phyloP scores from a whole-genome alignment of 2,797 vertebrate genomes.

The Epinephelus awoara region DNA sequence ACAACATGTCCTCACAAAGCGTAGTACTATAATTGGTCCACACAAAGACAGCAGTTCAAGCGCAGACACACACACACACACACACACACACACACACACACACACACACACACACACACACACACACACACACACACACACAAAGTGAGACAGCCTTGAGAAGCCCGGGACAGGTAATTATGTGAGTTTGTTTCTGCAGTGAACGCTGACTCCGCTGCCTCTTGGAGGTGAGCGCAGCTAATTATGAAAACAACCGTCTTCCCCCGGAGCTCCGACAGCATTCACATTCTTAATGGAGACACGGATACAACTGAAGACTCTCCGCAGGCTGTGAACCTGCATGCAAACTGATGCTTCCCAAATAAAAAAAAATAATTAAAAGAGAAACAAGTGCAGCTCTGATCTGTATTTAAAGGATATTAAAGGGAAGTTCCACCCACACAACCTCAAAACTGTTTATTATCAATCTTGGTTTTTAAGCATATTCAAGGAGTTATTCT shows the following conservation, averaged over 20 bases:
- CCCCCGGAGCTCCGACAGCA: slow-evolving; percentile 19
- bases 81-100: background rate
- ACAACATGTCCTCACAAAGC: background rate
- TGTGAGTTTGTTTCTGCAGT: slow-evolving; percentile 55
- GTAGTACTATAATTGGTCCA: background rate
- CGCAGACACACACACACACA: background rate
- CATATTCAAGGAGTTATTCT: too few species aligned
- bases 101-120: background rate
- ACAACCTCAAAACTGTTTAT: background rate
- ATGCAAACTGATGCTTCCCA: background rate
- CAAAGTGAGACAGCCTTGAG: background rate
- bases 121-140: background rate
- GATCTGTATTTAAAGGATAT: background rate
- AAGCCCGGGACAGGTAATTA: slow-evolving; percentile 39
- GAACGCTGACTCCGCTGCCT: slow-evolving; percentile 17
- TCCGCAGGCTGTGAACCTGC: background rate
- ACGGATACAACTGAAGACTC: slow-evolving; percentile 1
- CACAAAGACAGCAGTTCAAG: background rate
- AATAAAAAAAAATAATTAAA: background rate
- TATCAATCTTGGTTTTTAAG: background rate
- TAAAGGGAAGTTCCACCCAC: background rate
- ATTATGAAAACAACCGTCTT: slow-evolving; percentile 33
- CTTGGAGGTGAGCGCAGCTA: slow-evolving; percentile 16
- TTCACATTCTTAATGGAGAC: slow-evolving; percentile 12
- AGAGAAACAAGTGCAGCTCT: background rate